Evolutionary conservation across 2,113 vertebrate genomes (phyloP).

Genomic region (Platichthys flesus): DNA sequence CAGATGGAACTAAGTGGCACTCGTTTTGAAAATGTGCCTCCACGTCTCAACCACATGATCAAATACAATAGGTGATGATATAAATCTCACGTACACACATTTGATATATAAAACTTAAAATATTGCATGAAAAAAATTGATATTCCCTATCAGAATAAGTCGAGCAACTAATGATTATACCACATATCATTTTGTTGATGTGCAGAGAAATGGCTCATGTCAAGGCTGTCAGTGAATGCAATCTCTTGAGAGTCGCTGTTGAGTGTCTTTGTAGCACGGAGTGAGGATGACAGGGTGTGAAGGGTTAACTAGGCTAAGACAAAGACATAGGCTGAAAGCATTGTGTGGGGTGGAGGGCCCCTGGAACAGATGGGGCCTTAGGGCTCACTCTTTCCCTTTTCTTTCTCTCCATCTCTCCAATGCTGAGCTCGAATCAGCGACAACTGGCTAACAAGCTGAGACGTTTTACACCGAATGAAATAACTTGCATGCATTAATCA

Average conservation of each 20-base stretch:
- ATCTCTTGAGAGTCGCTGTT: conserved; percentile 12
- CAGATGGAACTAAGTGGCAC: background rate
- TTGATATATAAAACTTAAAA: background rate
- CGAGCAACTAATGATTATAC: background rate
- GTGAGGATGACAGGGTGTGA: conserved; percentile 69
- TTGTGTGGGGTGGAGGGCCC: conserved; percentile 75
- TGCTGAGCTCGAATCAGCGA: conserved; percentile 29
- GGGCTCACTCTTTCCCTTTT: conserved; percentile 45
- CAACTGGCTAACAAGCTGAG: conserved; percentile 30
- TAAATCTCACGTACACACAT: background rate
- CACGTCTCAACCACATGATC: conserved; percentile 1
- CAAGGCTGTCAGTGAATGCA: conserved; percentile 44
- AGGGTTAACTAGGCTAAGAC: conserved; percentile 82
- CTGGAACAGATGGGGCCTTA: conserved; percentile 70
- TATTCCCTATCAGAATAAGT: background rate
- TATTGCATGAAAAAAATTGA: conserved; percentile 4
- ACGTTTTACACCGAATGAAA: conserved; percentile 45
- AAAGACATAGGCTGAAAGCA: conserved; percentile 72
- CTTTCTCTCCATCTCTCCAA: conserved; percentile 8
- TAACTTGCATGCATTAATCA: conserved; percentile 45
- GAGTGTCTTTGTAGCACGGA: conserved; percentile 44
- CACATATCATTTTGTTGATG: conserved; percentile 34
- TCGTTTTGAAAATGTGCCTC: conserved; percentile 4
- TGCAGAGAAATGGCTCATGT: conserved; percentile 27
- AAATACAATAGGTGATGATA: conserved; percentile 18